Conservation (phyloP, 2,888 invertebrate species). For the Atethmia centrago region DNA sequence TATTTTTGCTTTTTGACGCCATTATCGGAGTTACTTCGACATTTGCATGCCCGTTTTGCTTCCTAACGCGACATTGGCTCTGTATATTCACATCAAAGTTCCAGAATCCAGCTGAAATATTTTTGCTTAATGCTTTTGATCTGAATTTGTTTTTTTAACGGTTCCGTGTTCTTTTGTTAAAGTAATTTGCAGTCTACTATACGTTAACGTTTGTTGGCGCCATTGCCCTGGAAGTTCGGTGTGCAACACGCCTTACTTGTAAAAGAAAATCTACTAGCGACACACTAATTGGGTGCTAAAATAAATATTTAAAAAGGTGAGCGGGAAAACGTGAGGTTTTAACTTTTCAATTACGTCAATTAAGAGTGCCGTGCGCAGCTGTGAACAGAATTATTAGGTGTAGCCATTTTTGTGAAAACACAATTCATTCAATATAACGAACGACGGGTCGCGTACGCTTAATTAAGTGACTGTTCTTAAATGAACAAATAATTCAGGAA, state of each 20-base stretch:
- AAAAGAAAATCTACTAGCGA: conserved; percentile 79
- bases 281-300: conserved; percentile 88
- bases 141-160: not conserved
- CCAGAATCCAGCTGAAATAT: conserved; percentile 1
- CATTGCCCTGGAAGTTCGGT: conserved; percentile 31
- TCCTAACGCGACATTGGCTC: conserved; percentile 27
- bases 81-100: conserved; percentile 21
- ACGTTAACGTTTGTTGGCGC: not conserved
- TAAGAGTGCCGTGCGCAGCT: conserved; percentile 79
- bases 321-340: conserved; percentile 83
- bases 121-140: conserved; percentile 2
- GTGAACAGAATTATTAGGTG: conserved; percentile 70
- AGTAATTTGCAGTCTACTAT: not conserved
- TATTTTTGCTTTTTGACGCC: conserved; percentile 62
- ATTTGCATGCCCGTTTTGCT: conserved; percentile 63
- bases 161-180: not conserved
- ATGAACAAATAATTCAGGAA: conserved; percentile 53
- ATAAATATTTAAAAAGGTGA: conserved; percentile 88
- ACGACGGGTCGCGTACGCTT: conserved; percentile 54
- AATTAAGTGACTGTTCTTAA: conserved; percentile 49
- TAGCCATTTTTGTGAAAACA: conserved; percentile 67
- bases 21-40: conserved; percentile 58
- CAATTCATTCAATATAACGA: conserved; percentile 61
- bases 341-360: conserved; percentile 88
- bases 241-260: conserved; percentile 64